Evolutionary conservation across 2,113 vertebrate species (phyloP).

Genomic region (Elaphurus davidianus): DNA sequence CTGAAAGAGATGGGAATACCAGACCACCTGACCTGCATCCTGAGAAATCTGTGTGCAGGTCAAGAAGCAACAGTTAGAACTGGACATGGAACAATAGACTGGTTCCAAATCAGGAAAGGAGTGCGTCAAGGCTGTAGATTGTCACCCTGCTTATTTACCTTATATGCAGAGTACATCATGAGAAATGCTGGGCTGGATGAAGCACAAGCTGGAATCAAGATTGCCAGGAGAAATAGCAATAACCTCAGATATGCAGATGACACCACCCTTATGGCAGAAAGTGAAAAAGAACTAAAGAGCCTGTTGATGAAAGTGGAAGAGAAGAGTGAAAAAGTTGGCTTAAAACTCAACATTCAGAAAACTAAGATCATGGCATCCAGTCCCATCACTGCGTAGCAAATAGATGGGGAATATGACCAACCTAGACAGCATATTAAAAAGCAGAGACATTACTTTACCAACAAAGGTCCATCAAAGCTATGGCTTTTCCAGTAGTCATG

Average conservation of each 20-base stretch:
- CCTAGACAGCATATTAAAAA: background rate
- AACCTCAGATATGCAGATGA: background rate
- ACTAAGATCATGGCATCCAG: background rate
- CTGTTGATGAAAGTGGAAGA: background rate
- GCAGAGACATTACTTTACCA: background rate
- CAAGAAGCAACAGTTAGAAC: background rate
- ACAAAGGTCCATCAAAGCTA: background rate
- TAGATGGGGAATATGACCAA: background rate
- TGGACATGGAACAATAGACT: background rate
- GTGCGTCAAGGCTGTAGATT: background rate
- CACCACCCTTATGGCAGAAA: background rate
- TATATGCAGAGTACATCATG: background rate
- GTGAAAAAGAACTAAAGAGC: background rate
- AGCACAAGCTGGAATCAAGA: background rate
- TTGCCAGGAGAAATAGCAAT: background rate
- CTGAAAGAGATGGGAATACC: background rate
- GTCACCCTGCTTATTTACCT: background rate
- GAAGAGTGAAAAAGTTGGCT: background rate
- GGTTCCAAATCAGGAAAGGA: background rate
- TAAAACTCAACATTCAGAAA: background rate
- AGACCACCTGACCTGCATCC: background rate
- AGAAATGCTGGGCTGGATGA: background rate
- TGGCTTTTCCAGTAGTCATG: background rate
- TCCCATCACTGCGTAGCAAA: background rate
- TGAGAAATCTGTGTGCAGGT: background rate